Evolutionary conservation across 2,797 vertebrate species (phyloP), one percentile per base, ranked within the genome.

Genomic region (Pseudocheirus occidentalis): DNA sequence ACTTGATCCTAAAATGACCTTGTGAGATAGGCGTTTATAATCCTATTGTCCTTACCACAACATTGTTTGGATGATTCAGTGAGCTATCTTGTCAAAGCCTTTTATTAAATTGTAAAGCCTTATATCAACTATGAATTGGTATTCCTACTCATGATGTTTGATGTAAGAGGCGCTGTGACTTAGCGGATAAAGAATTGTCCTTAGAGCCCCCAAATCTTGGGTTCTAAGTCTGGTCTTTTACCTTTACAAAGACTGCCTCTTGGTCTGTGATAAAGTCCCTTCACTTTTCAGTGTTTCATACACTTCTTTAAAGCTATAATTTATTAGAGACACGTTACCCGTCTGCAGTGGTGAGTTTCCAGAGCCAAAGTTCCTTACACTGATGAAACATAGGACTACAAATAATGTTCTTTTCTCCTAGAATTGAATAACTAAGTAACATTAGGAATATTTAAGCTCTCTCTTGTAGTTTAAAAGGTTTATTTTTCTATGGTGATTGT

Each of bases 401-500:
- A 50, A 87, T 46, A 87, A 95, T 91, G 54, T 57, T 95, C 54
- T 62, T 27, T 89, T 93, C 50, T 93, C 14, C 57, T 93, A 96
- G 90, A 95, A 95, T 93, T 94, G 93, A 0, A 28, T 94, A 94
- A 54, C 93, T 56, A 66, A 97, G 29, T 90, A 52, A 90, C 89
- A 54, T 90, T 53, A 54, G 31, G 27, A 34, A 54, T 4, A 31
- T 53, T 90, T 90, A 46, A 87, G 40, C 40, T 50, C 28, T 87
- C 40, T 50, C 28, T 87, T 9, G 9, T 46, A 46, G 94, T 87
- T 90, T 96, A 12, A 95, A 94, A 81, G 10, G 90, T 90, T 95
- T 93, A 91, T 28, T 53, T 93, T 96, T 95, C 55, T 62, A 55
- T 91, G 90, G 62, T 96, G 90, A 50, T 93, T 97, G 91, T 31